phyloP scores from a whole-genome alignment of 2,113 vertebrate species.

The Struthio camelus region DNA sequence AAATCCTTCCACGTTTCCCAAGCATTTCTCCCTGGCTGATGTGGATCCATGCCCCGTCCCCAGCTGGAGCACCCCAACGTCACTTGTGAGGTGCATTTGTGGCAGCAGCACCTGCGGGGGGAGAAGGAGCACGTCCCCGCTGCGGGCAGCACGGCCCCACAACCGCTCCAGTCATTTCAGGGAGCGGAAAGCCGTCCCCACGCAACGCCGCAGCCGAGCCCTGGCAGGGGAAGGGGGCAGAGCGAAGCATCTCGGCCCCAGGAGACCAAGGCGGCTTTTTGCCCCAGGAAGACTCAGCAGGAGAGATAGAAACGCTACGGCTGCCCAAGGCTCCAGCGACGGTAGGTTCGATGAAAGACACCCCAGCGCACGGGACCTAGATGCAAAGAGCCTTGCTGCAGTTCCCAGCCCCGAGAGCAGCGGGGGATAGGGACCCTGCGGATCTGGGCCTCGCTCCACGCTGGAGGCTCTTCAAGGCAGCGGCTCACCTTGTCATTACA shows the following conservation, averaged over 20 bases:
- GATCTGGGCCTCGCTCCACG: neutral
- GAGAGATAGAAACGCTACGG: neutral
- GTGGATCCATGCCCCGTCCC: neutral
- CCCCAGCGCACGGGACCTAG: neutral
- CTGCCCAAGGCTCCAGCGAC: neutral
- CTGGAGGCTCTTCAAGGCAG: neutral
- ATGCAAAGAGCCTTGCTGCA: neutral
- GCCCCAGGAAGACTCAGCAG: accelerated
- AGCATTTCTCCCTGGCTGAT: neutral
- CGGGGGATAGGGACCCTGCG: too few species aligned
- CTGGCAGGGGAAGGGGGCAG: neutral
- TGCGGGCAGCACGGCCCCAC: neutral
- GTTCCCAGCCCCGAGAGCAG: neutral
- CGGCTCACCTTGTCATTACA: neutral
- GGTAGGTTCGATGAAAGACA: accelerated
- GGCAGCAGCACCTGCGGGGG: neutral
- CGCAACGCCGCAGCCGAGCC: neutral
- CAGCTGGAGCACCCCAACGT: neutral
- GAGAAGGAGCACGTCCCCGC: neutral
- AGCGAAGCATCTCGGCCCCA: neutral
- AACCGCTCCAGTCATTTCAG: neutral
- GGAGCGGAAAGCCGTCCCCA: neutral
- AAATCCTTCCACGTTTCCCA: neutral
- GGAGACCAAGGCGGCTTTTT: neutral
- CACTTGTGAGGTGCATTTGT: accelerated